Conservation (phyloP, 2,797 vertebrate genomes). For the Tarsius wallacei region DNA sequence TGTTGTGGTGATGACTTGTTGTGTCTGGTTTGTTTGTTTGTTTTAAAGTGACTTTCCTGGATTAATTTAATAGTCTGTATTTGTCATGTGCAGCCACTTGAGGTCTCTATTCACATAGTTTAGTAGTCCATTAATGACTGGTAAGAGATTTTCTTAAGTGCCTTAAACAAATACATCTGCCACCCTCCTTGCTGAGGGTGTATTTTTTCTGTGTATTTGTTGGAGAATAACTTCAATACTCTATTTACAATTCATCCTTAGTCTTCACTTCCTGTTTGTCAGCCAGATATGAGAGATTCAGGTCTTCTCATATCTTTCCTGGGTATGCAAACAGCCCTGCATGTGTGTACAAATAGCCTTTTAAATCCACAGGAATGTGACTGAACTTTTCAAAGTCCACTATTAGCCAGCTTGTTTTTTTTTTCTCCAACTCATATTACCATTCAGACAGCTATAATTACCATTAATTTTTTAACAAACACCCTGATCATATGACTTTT, state of each 20-base stretch:
- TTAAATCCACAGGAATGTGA: background rate
- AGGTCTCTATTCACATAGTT: background rate
- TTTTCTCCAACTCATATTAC: background rate
- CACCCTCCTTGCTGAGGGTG: background rate
- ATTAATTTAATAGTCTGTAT: background rate
- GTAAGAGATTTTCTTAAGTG: background rate
- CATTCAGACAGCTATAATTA: background rate
- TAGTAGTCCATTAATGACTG: background rate
- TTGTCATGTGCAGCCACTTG: background rate
- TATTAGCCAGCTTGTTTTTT: background rate
- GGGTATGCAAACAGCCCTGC: background rate
- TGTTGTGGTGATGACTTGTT: background rate
- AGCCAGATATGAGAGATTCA: background rate
- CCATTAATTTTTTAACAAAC: background rate
- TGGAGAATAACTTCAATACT: background rate
- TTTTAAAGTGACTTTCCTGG: background rate
- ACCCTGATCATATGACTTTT: background rate
- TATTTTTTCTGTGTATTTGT: no score
- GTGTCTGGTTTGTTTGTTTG: background rate
- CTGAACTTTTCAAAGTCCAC: background rate
- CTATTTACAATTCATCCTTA: background rate
- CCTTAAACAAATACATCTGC: background rate
- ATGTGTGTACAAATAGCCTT: background rate
- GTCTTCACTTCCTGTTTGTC: background rate
- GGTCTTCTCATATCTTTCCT: background rate